Evolutionary conservation across 23 tunicate species (phyloP).

Genomic region (Ascidia mentula): DNA sequence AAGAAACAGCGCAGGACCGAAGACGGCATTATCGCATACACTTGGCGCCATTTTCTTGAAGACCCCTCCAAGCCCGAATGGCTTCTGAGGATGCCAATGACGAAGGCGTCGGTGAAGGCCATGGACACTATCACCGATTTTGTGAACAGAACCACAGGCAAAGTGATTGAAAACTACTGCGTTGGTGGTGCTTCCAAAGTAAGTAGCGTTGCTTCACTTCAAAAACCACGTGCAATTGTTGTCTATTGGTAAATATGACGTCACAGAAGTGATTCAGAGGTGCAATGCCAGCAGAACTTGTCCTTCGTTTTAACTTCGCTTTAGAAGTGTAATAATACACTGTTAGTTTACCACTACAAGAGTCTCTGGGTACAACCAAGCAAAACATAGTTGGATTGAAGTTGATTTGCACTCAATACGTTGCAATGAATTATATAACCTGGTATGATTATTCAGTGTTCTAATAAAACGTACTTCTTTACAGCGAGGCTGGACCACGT

Average conservation of each 20-base stretch:
- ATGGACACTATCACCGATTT: constrained; percentile 88
- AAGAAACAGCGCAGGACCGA: constrained; percentile 67
- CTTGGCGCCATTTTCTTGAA: constrained; percentile 90
- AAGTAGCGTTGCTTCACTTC: constrained; percentile 47
- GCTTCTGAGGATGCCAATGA: constrained; percentile 93
- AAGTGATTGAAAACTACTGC: constrained; percentile 50
- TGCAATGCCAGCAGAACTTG: no score
- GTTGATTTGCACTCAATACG: no score
- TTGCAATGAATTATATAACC: no score
- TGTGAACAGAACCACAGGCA: constrained; percentile 70
- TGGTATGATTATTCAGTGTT: no score
- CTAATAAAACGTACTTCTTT: no score
- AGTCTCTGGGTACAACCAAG: no score
- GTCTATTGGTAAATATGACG: constrained; percentile 86
- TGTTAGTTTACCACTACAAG: no score
- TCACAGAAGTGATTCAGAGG: constrained; percentile 92
- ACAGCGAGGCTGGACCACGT: constrained; percentile 97
- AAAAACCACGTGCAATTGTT: constrained; percentile 58
- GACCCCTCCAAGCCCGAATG: constrained; percentile 85
- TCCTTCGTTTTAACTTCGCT: no score
- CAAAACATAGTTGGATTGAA: no score
- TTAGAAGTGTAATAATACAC: no score
- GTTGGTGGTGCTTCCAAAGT: constrained; percentile 95
- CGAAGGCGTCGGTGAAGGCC: constrained; percentile 89
- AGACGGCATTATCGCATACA: constrained; percentile 94